These are phyloP conservation scores for Thereva unica DNA, from an alignment of 2,888 invertebrate species.

Conservation along the genomic window DNA sequence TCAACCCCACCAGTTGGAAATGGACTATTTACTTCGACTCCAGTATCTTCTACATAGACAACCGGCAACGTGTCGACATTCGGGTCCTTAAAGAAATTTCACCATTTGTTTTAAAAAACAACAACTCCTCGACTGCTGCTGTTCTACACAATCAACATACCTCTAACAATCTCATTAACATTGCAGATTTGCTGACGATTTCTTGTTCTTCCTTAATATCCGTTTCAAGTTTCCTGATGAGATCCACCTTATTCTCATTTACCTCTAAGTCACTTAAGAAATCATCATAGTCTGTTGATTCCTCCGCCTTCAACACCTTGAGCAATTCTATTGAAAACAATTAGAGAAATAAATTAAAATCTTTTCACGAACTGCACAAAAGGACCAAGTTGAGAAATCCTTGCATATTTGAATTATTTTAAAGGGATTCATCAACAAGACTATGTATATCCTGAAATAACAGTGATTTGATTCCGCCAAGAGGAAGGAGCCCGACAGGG, in stretches of 20 bases:
- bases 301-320: background rate
- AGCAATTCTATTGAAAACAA: too few relatives aligned
- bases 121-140: background rate
- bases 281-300: conserved; percentile 8
- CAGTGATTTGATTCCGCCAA: too few relatives aligned
- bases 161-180: conserved; percentile 57
- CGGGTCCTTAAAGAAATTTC: conserved; percentile 49
- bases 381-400: too few relatives aligned
- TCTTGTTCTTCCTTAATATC: conserved; percentile 56
- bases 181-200: conserved; percentile 55
- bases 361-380: too few relatives aligned
- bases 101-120: background rate
- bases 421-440: too few relatives aligned
- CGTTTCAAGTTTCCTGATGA: conserved; percentile 52
- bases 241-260: conserved; percentile 48
- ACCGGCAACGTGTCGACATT: conserved; percentile 53
- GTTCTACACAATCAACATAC: conserved; percentile 44
- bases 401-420: too few relatives aligned
- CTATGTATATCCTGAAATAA: too few relatives aligned
- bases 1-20: conserved; percentile 39
- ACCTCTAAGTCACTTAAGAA: conserved; percentile 14
- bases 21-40: conserved; percentile 1
- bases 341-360: too few relatives aligned
- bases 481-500: too few relatives aligned
- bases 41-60: conserved; percentile 54